A percentile compares a stretch with the other conserved stretches of the same genome.
phyloP scores from a whole-genome alignment of 2,888 invertebrate species.

The Blomia tropicalis region DNA sequence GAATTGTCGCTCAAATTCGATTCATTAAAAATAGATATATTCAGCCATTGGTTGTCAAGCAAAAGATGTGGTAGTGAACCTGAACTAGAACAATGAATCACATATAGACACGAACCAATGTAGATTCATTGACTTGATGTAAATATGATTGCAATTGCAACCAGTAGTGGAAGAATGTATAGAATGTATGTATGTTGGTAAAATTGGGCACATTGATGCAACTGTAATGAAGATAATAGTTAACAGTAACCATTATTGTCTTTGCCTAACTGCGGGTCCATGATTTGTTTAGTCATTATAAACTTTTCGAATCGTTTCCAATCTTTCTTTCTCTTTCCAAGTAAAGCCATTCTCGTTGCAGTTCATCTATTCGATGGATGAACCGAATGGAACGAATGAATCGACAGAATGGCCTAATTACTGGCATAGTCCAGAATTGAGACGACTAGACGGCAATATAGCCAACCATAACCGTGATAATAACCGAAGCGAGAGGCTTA shows the following conservation, averaged over 20 bases:
- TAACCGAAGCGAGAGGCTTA: conserved; percentile 12
- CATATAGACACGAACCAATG: too few species aligned
- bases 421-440: conserved; percentile 6
- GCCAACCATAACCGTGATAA: conserved; percentile 8
- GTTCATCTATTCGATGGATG: background rate
- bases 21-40: too few species aligned
- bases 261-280: conserved; percentile 7
- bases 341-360: background rate
- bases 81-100: too few species aligned
- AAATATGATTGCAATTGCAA: too few species aligned
- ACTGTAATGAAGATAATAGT: conserved; percentile 5
- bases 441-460: conserved; percentile 1
- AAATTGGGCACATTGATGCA: conserved; percentile 5
- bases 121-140: too few species aligned
- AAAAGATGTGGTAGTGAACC: too few species aligned
- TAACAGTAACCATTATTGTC: conserved; percentile 13
- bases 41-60: too few species aligned
- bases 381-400: background rate
- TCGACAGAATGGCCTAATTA: conserved; percentile 15
- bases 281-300: conserved; percentile 13
- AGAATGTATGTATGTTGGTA: background rate
- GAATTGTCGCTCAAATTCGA: too few species aligned
- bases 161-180: too few species aligned
- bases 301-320: conserved; percentile 4
- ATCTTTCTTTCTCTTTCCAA: background rate